phyloP scores from a whole-genome alignment of 1,140 invertebrate genomes.

The Zaprionus nigranus region DNA sequence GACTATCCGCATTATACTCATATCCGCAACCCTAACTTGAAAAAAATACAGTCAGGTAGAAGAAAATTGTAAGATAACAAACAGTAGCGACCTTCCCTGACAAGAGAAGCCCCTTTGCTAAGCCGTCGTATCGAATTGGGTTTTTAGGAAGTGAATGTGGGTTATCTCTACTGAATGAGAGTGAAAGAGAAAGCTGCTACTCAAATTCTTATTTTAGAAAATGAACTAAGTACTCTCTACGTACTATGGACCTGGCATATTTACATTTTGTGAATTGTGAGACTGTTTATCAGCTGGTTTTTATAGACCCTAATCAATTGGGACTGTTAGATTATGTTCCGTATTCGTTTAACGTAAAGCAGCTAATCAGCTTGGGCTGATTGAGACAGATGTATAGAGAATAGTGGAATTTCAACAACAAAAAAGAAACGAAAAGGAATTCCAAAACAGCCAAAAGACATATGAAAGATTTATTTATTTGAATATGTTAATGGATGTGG shows the following conservation, averaged over 20 bases:
- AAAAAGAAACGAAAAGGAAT: background rate
- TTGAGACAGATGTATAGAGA: background rate
- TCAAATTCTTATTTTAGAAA: slow-evolving; percentile 1
- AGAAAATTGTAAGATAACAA: slow-evolving; percentile 33
- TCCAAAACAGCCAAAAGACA: background rate
- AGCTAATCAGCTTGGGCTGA: slow-evolving; percentile 1
- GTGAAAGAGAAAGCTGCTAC: background rate
- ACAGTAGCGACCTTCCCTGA: slow-evolving; percentile 15
- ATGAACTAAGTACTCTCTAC: background rate
- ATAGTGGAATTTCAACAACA: background rate
- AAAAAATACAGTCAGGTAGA: slow-evolving; percentile 26
- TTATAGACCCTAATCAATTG: background rate
- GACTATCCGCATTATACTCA: slow-evolving; percentile 26
- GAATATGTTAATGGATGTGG: background rate
- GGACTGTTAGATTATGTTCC: slow-evolving; percentile 6
- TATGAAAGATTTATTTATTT: background rate
- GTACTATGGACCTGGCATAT: background rate
- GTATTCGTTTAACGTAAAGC: slow-evolving; percentile 7
- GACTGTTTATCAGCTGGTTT: slow-evolving; percentile 7
- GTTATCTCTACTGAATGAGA: background rate
- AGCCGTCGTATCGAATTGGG: slow-evolving; percentile 19
- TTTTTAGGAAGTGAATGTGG: background rate
- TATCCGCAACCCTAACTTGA: slow-evolving; percentile 48
- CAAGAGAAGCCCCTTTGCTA: slow-evolving; percentile 21
- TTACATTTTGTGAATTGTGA: slow-evolving; percentile 7